These are phyloP conservation scores for Cantharis nigra DNA, from an alignment of 2,888 invertebrate genomes.

Conservation along the genomic window DNA sequence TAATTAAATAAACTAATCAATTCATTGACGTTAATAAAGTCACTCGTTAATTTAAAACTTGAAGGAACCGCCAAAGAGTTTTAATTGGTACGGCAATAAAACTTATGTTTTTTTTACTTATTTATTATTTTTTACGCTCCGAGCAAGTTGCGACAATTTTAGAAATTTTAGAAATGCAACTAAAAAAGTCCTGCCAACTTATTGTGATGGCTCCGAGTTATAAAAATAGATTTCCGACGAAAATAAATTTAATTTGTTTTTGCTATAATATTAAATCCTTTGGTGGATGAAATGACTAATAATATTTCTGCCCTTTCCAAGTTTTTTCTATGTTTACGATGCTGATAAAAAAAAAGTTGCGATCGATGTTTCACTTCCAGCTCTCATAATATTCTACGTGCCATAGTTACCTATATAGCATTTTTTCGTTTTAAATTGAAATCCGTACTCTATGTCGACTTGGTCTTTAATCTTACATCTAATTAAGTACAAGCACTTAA, in stretches of 20 bases:
- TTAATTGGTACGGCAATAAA: neutral
- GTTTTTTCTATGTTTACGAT: neutral
- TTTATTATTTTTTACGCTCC: neutral
- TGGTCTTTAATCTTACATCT: neutral
- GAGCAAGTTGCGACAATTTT: neutral
- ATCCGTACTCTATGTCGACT: neutral
- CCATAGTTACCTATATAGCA: neutral
- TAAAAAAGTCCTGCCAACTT: neutral
- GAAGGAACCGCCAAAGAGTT: neutral
- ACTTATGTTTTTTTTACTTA: no score
- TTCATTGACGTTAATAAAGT: slow-evolving; percentile 5
- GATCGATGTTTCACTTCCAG: neutral
- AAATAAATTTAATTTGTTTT: neutral
- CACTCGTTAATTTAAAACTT: neutral
- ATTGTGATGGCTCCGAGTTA: neutral
- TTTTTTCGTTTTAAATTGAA: neutral
- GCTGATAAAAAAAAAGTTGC: neutral
- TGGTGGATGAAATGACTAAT: neutral
- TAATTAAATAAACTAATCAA: slow-evolving; percentile 26
- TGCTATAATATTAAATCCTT: neutral
- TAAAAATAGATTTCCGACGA: neutral
- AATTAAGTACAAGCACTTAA: neutral
- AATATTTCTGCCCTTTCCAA: neutral
- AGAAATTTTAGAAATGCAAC: neutral
- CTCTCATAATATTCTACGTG: neutral